A percentile compares a stretch with the other conserved stretches of the same genome.
Conservation (phyloP, 2,888 invertebrate genomes). For the Lochmaea capreae region DNA sequence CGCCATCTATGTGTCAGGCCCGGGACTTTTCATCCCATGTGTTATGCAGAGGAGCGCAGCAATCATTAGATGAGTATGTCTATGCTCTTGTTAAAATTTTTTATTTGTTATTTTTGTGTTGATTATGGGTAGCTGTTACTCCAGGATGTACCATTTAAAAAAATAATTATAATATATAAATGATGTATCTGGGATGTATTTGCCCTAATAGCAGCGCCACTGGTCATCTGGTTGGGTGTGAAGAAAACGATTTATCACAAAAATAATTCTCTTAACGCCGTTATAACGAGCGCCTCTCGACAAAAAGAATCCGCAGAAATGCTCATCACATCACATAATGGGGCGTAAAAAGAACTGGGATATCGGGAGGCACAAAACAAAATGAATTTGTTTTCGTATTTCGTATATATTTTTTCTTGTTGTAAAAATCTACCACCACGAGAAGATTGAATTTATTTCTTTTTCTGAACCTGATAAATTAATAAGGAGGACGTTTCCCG, state of each 20-base stretch:
- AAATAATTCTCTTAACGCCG: conserved; percentile 55
- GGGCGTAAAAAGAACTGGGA: conserved; percentile 45
- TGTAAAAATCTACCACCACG: conserved; percentile 6
- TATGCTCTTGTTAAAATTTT: too few relatives aligned
- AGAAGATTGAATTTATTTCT: conserved; percentile 28
- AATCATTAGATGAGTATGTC: too few relatives aligned
- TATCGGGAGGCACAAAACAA: conserved; percentile 37
- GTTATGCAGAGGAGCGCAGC: too few relatives aligned
- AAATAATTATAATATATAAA: neutral
- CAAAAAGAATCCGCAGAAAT: conserved; percentile 51
- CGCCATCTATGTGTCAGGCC: too few relatives aligned
- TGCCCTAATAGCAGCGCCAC: neutral
- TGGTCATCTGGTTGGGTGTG: conserved; percentile 34
- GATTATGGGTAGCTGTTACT: too few relatives aligned
- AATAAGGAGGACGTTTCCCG: conserved; percentile 11
- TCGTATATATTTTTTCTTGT: conserved; percentile 10
- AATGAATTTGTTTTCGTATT: conserved; percentile 31
- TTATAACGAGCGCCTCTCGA: conserved; percentile 51
- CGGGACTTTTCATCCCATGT: too few relatives aligned
- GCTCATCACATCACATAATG: conserved; percentile 46
- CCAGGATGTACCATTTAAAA: too few relatives aligned
- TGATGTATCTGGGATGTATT: neutral
- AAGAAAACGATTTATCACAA: conserved; percentile 54
- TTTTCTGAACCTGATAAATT: conserved; percentile 25
- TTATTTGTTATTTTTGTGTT: too few relatives aligned